These are phyloP conservation scores for Bombus sibiricus DNA, from an alignment of 1,140 invertebrate species.

Conservation along the genomic window DNA sequence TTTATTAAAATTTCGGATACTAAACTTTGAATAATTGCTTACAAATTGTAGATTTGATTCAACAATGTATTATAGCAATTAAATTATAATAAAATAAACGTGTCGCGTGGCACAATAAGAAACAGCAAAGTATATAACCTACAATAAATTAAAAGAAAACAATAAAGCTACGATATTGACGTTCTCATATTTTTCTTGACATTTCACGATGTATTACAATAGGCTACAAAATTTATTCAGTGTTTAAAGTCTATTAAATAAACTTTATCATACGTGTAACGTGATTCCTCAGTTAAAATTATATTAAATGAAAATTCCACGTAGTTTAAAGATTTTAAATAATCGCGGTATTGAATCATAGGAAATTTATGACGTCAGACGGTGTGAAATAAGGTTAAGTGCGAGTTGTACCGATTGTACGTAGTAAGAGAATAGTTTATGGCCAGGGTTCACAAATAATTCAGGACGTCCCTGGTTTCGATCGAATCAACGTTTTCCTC, in stretches of 20 bases:
- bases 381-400: conserved; percentile 27
- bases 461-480: conserved; percentile 45
- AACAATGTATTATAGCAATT: no score
- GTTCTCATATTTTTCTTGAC: background rate
- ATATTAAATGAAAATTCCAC: background rate
- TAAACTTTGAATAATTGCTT: background rate
- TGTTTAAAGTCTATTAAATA: background rate
- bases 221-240: background rate
- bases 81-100: background rate
- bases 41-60: background rate
- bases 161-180: background rate
- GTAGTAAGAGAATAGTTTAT: no score
- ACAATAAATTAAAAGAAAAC: background rate
- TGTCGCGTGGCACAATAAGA: background rate
- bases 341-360: background rate
- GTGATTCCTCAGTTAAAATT: background rate
- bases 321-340: background rate
- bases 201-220: no score
- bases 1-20: no score
- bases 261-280: background rate
- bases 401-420: background rate
- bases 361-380: background rate
- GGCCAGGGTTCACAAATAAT: conserved; percentile 11
- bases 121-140: background rate
- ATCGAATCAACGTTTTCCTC: conserved; percentile 59